Base-by-base conservation (phyloP, 2,797 vertebrate species). In the Sternarchorhynchus goeldii region DNA sequence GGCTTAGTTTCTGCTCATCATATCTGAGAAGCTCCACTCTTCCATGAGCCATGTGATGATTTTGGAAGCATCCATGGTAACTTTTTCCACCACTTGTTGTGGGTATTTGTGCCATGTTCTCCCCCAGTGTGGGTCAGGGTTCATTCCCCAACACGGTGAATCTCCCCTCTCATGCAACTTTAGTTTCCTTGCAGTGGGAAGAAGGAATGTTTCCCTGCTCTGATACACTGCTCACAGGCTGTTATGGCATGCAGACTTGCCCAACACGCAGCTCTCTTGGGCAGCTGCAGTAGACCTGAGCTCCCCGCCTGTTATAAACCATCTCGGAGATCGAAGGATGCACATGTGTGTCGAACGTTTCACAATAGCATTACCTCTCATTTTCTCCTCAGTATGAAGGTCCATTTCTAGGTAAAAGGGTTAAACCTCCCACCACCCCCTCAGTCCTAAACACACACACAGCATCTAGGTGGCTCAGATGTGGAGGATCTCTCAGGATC, bases 391-490 rank as follows among this genome's bases (percentile, higher is more conserved):
- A 34, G 1, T 34, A 50, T 32, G 68, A 56, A 18, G 29, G 50
- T 70, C 68, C 25, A 34, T 55, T 70, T 70, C 29, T 70, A 8
- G 50, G 68, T 57, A 25, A n/a, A 3, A 70, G 68, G 34, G 68
- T 56, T 70, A 70, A 70, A 5, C 6, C 62, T 18, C 36, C n/a
- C 10, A 39, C n/a, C 20, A 31, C 25, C 31, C 3, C 17, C 16
- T 55, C 29, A 10, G 21, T 32, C 68, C 18, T 32, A 18, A 31
- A 12, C 31, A 18, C 62, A n/a, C 17, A 59, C 16, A 21, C 66
- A 69, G 41, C 66, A 21, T 36, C 45, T 39, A 67, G 63, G 29
- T 73, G 55, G 31, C n/a, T 56, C 32, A 20, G 65, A 63, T 80
- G 75, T 56, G 62, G 32, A 69, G 57, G 41, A 29, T 1, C 45